Base-by-base conservation (phyloP, 1,140 invertebrate species). In the Adoxophyes honmai region DNA sequence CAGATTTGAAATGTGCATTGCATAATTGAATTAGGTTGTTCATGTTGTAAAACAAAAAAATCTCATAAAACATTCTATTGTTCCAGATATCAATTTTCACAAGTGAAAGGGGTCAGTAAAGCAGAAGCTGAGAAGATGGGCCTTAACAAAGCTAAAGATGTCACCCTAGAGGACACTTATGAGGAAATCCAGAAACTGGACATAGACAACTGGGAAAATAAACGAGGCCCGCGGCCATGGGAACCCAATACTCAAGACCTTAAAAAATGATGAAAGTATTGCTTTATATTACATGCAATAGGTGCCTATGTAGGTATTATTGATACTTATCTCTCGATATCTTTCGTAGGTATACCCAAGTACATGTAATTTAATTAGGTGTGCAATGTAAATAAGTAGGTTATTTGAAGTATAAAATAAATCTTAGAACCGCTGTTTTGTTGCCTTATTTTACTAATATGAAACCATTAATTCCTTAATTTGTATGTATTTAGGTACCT, bases 191-290 rank as follows among this genome's bases (percentile, higher is more conserved):
- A 94, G 77, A 76, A 91, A 60, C 52, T 95, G 7, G 93, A 97
- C 79, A 92, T 96, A 64, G 93, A 96, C 59, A 91, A 93, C 67
- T 97, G 95, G 95, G 90, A 95, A 75, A 96, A 96, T 72, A 92
- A 93, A 59, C 86, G 95, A 75, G 94, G 94, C 1, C 92, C 95
- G 4, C 88, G 95, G 58, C 95, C 95, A 9, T 96, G 95, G 95
- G 95, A 96, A 74, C 51, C 60, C 33, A 60, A 60, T 60, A 38
- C 48, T 4, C 34, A 58, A 7, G 34, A 64, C 38, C 44, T 11
- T 54, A 73, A 55, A 15, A 35, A 34, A 52, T 9, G 8, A 35
- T 34, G 34, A 35, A n/a, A n/a, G 15, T 35, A 9, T 42, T 15
- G 1, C 6, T 4, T 5, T 18, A 42, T n/a, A n/a, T n/a, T n/a